These are phyloP conservation scores for Sphaeridia pumilis DNA, from an alignment of 2,888 invertebrate genomes.

Conservation along the genomic window DNA sequence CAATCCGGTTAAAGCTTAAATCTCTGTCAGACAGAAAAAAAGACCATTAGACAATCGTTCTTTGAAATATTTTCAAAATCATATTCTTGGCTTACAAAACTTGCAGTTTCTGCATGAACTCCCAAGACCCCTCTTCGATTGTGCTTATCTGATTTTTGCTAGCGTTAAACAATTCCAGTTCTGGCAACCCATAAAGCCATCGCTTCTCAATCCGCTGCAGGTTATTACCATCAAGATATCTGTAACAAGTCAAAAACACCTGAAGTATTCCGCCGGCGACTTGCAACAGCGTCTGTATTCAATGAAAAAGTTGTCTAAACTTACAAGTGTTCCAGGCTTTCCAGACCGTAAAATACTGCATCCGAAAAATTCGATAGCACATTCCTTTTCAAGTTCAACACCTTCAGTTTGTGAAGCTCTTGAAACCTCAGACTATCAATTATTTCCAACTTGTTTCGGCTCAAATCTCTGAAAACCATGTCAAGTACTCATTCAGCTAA, in stretches of 20 bases:
- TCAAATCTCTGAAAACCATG: constrained; percentile 66
- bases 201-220: constrained; percentile 66
- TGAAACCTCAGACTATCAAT: constrained; percentile 73
- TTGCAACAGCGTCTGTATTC: background rate
- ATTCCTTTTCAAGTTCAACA: constrained; percentile 68
- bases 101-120: constrained; percentile 50
- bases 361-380: constrained; percentile 65
- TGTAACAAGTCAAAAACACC: constrained; percentile 37
- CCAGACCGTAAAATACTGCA: constrained; percentile 80
- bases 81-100: constrained; percentile 56
- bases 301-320: no score
- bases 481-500: no score
- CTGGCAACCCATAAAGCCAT: constrained; percentile 74
- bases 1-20: constrained; percentile 64
- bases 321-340: constrained; percentile 51
- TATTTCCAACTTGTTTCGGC: constrained; percentile 65
- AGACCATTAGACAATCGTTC: no score
- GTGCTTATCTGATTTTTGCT: constrained; percentile 64
- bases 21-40: constrained; percentile 52
- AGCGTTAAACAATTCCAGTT: constrained; percentile 62
- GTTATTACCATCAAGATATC: constrained; percentile 69
- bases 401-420: constrained; percentile 58
- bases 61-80: no score
- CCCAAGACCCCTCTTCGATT: constrained; percentile 74
- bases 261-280: background rate